These are phyloP conservation scores for Athripsodes cinereus DNA, from an alignment of 2,888 invertebrate species.

Conservation along the genomic window DNA sequence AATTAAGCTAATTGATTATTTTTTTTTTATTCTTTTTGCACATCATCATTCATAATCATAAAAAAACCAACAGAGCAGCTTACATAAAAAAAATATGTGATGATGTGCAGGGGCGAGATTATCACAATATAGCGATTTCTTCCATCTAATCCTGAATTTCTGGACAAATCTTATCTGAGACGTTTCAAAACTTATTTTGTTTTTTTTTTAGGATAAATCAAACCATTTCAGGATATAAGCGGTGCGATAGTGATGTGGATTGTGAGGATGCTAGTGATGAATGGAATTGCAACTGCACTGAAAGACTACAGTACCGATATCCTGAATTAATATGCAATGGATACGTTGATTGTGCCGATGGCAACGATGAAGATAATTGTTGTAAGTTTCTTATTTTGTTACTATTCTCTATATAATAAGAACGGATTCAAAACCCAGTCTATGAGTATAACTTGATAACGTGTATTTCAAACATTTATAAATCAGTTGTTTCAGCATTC, in stretches of 20 bases:
- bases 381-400: slow-evolving; percentile 41
- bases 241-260: slow-evolving; percentile 64
- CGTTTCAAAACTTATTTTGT: too few relatives aligned
- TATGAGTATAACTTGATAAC: too few relatives aligned
- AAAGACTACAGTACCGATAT: slow-evolving; percentile 51
- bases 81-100: too few relatives aligned
- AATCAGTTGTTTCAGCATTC: too few relatives aligned
- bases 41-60: too few relatives aligned
- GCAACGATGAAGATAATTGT: slow-evolving; percentile 69
- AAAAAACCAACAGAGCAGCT: too few relatives aligned
- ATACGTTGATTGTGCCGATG: slow-evolving; percentile 64
- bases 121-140: too few relatives aligned
- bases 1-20: not conserved
- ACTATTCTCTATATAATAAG: not conserved
- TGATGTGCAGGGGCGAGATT: too few relatives aligned
- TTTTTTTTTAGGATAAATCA: slow-evolving; percentile 55
- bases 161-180: too few relatives aligned
- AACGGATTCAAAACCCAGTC: not conserved
- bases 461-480: too few relatives aligned
- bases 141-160: too few relatives aligned
- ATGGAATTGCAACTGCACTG: slow-evolving; percentile 63
- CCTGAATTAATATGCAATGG: slow-evolving; percentile 68
- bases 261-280: slow-evolving; percentile 84
- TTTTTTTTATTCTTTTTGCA: not conserved
- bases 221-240: slow-evolving; percentile 50